phyloP scores from a whole-genome alignment of 2,888 invertebrate species.

The Julus scanicus region DNA sequence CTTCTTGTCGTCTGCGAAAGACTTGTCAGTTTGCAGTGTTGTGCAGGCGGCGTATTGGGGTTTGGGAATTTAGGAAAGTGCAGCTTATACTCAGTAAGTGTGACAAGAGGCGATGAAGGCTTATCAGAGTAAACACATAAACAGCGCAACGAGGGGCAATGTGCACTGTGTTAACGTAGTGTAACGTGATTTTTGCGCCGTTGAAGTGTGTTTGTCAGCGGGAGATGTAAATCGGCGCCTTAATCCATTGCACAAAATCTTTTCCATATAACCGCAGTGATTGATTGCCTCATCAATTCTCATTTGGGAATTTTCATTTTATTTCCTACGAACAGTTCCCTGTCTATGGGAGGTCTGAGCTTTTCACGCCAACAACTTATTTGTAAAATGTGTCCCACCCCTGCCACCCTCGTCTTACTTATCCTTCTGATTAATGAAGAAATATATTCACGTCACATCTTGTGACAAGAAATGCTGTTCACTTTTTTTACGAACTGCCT shows the following conservation, averaged over 20 bases:
- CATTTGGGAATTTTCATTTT: constrained; percentile 52
- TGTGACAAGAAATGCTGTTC: constrained; percentile 13
- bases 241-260: constrained; percentile 49
- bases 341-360: constrained; percentile 36
- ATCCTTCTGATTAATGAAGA: constrained; percentile 39
- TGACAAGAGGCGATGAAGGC: constrained; percentile 17
- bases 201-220: constrained; percentile 49
- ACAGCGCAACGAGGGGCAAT: constrained; percentile 5
- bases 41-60: background rate
- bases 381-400: constrained; percentile 42
- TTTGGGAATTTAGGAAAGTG: constrained; percentile 26
- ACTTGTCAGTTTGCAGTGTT: constrained; percentile 18
- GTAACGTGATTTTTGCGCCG: constrained; percentile 37
- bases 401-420: constrained; percentile 34
- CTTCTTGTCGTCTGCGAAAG: background rate
- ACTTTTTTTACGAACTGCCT: background rate
- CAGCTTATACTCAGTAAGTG: constrained; percentile 16
- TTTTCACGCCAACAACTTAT: constrained; percentile 42
- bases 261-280: constrained; percentile 49
- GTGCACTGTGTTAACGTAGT: constrained; percentile 24
- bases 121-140: constrained; percentile 35
- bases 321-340: constrained; percentile 18
- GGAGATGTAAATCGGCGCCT: constrained; percentile 49
- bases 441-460: constrained; percentile 39
- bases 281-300: constrained; percentile 52